Evolutionary conservation across 2,797 vertebrate genomes (phyloP).

Genomic region (Cheirogaleus major): DNA sequence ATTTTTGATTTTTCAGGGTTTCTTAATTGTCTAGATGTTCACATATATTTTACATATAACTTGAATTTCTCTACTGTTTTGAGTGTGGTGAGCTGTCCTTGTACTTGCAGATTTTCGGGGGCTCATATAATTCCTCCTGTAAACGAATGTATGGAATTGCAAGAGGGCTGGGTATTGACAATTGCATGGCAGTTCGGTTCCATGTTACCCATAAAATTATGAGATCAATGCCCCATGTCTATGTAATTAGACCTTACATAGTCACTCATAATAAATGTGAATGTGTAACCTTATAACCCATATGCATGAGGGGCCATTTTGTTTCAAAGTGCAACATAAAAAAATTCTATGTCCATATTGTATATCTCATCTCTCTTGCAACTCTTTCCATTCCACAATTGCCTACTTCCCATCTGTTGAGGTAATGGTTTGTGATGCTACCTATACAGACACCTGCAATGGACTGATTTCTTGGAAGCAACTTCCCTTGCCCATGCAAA

Average conservation of each 20-base stretch:
- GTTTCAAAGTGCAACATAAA: background rate
- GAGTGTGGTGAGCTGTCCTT: background rate
- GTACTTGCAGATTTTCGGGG: background rate
- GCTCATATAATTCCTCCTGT: background rate
- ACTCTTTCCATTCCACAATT: background rate
- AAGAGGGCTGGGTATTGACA: background rate
- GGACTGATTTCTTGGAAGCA: conserved; percentile 5
- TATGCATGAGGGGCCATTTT: background rate
- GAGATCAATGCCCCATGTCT: background rate
- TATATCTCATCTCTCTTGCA: background rate
- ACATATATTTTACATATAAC: background rate
- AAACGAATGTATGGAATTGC: background rate
- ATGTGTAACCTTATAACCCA: background rate
- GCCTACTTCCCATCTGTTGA: background rate
- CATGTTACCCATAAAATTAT: background rate
- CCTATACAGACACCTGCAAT: background rate
- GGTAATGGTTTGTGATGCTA: background rate
- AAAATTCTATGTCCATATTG: background rate
- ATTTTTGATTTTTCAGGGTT: background rate
- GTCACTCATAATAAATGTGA: background rate
- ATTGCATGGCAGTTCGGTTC: background rate
- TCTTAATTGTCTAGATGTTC: background rate
- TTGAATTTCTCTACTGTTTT: background rate
- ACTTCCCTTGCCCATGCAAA: background rate
- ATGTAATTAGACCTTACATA: background rate